phyloP scores from a whole-genome alignment of 1,140 invertebrate species.

The Drosophila pallidifrons region DNA sequence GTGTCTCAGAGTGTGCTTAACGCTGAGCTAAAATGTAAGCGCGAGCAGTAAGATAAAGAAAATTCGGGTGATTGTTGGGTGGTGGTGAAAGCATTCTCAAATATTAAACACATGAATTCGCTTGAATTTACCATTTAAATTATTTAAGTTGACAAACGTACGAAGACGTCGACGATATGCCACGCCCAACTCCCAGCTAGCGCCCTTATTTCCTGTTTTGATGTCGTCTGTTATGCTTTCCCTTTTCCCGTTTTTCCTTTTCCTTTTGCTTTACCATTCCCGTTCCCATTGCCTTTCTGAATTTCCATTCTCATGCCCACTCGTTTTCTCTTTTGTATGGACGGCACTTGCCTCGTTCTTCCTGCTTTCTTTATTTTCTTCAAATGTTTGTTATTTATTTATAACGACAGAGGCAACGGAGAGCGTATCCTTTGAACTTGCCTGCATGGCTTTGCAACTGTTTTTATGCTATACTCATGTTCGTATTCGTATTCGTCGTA shows the following conservation, averaged over 20 bases:
- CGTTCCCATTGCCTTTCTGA: conserved; percentile 8
- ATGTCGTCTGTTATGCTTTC: conserved; percentile 40
- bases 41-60: neutral
- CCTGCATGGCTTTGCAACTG: conserved; percentile 76
- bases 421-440: conserved; percentile 78
- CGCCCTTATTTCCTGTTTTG: conserved; percentile 52
- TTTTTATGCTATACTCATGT: conserved; percentile 54
- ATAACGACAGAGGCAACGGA: conserved; percentile 60
- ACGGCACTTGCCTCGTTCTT: conserved; percentile 26
- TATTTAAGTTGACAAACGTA: conserved; percentile 79
- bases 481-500: conserved; percentile 28
- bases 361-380: conserved; percentile 44
- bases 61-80: neutral
- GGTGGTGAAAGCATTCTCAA: conserved; percentile 53
- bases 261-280: conserved; percentile 10
- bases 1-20: neutral
- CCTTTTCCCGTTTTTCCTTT: conserved; percentile 28
- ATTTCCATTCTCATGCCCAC: conserved; percentile 17
- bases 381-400: conserved; percentile 82
- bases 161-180: conserved; percentile 14
- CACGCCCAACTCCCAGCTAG: conserved; percentile 19
- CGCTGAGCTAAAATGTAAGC: conserved; percentile 16
- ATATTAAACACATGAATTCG: conserved; percentile 77
- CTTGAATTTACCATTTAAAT: conserved; percentile 79
- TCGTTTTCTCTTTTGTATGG: conserved; percentile 20